Evolutionary conservation across 2,113 vertebrate species (phyloP).

Genomic region (Aspiorhynchus laticeps): DNA sequence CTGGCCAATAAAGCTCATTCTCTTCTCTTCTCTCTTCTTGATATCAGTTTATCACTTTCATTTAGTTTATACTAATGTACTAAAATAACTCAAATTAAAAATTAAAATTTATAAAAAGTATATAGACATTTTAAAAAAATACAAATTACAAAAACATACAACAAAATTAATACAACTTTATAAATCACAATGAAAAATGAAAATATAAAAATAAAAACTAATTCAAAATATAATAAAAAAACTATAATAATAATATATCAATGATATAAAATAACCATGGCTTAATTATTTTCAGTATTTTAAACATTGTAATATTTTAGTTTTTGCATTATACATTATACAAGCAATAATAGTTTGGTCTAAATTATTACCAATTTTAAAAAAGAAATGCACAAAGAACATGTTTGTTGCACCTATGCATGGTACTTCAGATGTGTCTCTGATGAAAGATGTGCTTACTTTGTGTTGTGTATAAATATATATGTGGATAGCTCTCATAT

Average conservation of each 20-base stretch:
- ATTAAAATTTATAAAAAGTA: not conserved
- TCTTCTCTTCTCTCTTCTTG: no score
- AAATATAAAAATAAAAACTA: not conserved
- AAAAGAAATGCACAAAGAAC: not conserved
- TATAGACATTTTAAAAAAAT: not conserved
- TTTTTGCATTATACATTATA: not conserved
- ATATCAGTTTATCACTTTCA: not conserved
- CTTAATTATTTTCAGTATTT: no score
- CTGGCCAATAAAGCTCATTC: no score
- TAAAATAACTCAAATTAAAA: not conserved
- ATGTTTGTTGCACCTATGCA: not conserved
- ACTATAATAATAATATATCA: not conserved
- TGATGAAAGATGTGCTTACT: constrained; percentile 40
- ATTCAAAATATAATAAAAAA: not conserved
- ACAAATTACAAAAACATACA: not conserved
- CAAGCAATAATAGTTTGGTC: not conserved
- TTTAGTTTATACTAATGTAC: not conserved
- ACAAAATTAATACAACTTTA: not conserved
- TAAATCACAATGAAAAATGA: not conserved
- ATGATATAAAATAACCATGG: not conserved
- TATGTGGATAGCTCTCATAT: constrained; percentile 17
- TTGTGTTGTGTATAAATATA: constrained; percentile 54
- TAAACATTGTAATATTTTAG: no score
- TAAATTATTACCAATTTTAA: not conserved
- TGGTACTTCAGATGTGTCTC: not conserved